Conservation (phyloP, 2,113 vertebrate genomes). For the Poeciliopsis prolifica region DNA sequence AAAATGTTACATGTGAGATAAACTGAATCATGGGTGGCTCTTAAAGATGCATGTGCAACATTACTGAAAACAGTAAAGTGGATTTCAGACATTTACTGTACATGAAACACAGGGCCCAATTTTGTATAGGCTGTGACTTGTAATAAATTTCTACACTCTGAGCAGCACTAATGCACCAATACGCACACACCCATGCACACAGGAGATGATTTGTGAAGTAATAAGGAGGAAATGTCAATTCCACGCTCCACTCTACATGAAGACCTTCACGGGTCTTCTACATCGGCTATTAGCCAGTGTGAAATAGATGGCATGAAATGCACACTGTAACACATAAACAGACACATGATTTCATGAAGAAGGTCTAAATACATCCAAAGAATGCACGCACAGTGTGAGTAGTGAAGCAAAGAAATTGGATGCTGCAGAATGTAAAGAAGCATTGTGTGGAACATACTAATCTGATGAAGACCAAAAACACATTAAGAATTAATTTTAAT, state of each 20-base stretch:
- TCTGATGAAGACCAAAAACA: background rate
- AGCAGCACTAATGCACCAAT: background rate
- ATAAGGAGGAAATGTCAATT: conserved; percentile 60
- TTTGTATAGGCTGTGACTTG: background rate
- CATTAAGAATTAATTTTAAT: background rate
- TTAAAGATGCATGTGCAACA: background rate
- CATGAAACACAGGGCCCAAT: conserved; percentile 3
- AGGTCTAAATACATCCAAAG: background rate
- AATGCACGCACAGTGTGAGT: background rate
- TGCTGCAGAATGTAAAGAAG: background rate
- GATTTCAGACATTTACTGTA: background rate
- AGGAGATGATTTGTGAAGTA: conserved; percentile 44
- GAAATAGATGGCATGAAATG: conserved; percentile 20
- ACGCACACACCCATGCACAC: conserved; percentile 2
- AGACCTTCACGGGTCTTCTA: conserved; percentile 37
- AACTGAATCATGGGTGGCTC: background rate
- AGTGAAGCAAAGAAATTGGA: background rate
- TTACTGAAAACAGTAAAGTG: background rate
- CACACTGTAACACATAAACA: background rate
- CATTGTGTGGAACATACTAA: background rate
- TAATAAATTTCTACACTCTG: conserved; percentile 25
- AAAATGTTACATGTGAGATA: background rate
- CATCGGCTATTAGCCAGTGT: conserved; percentile 24
- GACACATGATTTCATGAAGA: background rate
- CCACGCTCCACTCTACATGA: conserved; percentile 37